phyloP scores from a whole-genome alignment of 2,888 invertebrate species.

The Salticus scenicus region DNA sequence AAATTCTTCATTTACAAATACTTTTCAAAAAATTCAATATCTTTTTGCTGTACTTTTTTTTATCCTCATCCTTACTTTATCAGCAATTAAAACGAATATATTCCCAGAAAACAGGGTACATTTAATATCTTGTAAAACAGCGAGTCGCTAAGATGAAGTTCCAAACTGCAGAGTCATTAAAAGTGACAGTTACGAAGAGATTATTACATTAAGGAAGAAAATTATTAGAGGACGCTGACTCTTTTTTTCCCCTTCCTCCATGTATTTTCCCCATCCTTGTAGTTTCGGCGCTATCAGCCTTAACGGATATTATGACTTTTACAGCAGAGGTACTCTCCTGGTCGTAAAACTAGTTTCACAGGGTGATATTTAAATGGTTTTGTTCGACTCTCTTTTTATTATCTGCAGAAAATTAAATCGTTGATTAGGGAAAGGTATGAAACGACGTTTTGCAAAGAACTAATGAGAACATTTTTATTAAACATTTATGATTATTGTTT shows the following conservation, averaged over 20 bases:
- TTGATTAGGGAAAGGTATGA: too few species aligned
- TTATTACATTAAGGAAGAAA: slow-evolving; percentile 6
- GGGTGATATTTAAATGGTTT: neutral
- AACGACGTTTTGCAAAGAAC: too few species aligned
- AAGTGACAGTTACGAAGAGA: neutral
- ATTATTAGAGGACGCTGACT: neutral
- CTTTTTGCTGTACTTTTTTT: too few species aligned
- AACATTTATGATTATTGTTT: too few species aligned
- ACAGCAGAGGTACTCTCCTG: neutral
- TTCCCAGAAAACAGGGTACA: neutral
- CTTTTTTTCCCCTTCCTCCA: neutral
- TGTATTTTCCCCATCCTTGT: neutral
- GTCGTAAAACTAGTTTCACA: neutral
- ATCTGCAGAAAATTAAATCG: neutral
- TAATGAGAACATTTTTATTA: too few species aligned
- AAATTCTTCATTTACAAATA: too few species aligned
- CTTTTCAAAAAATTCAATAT: too few species aligned
- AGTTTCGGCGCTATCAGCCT: neutral
- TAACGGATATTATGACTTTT: neutral
- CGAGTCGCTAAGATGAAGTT: neutral
- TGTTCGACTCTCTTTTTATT: neutral
- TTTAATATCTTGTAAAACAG: neutral
- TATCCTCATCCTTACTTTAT: neutral
- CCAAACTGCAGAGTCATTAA: neutral
- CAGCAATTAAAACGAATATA: neutral